Evolutionary conservation across 2,888 invertebrate species (phyloP).

Genomic region (Ypsolopha sequella): DNA sequence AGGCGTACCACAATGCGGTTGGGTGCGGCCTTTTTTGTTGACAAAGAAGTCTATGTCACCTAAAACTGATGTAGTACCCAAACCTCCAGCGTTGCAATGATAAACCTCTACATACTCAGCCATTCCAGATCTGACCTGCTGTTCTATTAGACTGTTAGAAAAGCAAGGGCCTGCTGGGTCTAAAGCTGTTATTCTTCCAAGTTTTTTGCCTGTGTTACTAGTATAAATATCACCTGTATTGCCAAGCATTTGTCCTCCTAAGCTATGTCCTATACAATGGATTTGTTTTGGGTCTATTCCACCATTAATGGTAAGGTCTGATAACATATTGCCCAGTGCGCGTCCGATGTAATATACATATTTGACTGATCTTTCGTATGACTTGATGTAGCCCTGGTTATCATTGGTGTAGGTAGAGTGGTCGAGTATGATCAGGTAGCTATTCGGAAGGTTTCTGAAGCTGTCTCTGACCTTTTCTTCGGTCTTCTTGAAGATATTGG

Average conservation of each 20-base stretch:
- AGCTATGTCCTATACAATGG: constrained; percentile 55
- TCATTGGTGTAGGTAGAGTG: constrained; percentile 54
- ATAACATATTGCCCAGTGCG: constrained; percentile 39
- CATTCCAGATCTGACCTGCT: constrained; percentile 63
- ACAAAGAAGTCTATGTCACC: constrained; percentile 72
- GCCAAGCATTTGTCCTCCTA: constrained; percentile 52
- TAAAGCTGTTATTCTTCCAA: constrained; percentile 45
- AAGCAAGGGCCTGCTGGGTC: constrained; percentile 63
- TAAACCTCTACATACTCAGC: constrained; percentile 72
- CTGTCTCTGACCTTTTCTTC: constrained; percentile 42
- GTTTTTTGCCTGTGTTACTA: constrained; percentile 31
- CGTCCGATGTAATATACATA: constrained; percentile 52
- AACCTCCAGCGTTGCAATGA: constrained; percentile 70
- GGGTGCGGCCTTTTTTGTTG: constrained; percentile 68
- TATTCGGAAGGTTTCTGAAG: constrained; percentile 40
- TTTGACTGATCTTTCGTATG: constrained; percentile 50
- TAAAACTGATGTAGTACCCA: constrained; percentile 58
- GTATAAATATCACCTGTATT: constrained; percentile 39
- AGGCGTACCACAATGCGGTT: constrained; percentile 64
- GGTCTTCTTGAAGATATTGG: constrained; percentile 43
- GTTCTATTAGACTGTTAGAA: constrained; percentile 38
- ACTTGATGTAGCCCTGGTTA: constrained; percentile 35
- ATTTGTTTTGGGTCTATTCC: constrained; percentile 40
- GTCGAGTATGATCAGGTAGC: constrained; percentile 53
- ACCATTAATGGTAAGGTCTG: constrained; percentile 22